Percentiles rank a stretch among this genome's conserved stretches.
Conservation (phyloP, 1,140 invertebrate genomes). For the Penaeus vannamei region DNA sequence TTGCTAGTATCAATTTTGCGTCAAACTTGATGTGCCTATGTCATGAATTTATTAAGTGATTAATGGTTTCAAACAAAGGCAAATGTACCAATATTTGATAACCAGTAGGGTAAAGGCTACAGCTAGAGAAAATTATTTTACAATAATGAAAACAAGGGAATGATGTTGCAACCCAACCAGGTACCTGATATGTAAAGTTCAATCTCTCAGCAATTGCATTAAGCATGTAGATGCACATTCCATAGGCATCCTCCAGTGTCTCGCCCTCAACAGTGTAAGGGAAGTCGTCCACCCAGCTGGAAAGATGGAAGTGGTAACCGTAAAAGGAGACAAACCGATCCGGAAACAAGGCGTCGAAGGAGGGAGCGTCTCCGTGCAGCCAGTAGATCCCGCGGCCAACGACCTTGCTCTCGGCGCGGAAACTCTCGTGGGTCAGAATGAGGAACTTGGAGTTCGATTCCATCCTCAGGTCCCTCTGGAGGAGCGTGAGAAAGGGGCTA, state of each 20-base stretch:
- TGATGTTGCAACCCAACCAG: neutral
- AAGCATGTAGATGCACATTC: slow-evolving; percentile 21
- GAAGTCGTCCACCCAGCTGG: slow-evolving; percentile 34
- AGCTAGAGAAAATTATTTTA: too few relatives aligned
- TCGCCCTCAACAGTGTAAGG: slow-evolving; percentile 21
- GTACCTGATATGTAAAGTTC: slow-evolving; percentile 30
- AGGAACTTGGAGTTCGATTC: neutral
- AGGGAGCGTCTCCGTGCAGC: too few relatives aligned
- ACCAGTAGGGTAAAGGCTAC: too few relatives aligned
- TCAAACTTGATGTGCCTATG: neutral
- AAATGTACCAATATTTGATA: too few relatives aligned
- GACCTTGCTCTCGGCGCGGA: slow-evolving; percentile 3
- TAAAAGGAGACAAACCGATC: slow-evolving; percentile 4
- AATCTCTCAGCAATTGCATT: neutral
- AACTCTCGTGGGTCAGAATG: slow-evolving; percentile 42
- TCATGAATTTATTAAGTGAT: neutral
- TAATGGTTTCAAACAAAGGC: neutral
- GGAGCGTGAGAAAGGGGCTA: slow-evolving; percentile 28
- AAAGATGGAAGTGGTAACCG: slow-evolving; percentile 19
- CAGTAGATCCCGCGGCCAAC: neutral
- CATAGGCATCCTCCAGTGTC: neutral
- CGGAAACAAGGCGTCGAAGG: slow-evolving; percentile 7
- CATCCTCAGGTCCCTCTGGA: neutral
- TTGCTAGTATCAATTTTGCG: neutral
- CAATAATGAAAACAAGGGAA: neutral